Base-by-base conservation (phyloP, 2,797 vertebrate species). In the Gastrophryne carolinensis region DNA sequence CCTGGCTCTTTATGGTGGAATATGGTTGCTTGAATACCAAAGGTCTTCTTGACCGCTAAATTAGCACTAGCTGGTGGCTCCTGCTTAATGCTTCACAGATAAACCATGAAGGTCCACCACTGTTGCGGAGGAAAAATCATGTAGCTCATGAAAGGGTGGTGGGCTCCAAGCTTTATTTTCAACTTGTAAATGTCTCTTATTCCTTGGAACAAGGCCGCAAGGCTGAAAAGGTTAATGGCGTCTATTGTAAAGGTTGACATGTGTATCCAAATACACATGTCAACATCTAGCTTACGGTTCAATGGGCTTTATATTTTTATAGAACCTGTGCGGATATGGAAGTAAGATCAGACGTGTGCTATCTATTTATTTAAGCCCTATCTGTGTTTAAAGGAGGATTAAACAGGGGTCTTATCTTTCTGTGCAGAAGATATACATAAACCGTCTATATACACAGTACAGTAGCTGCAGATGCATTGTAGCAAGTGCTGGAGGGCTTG, bases 271-370 rank as follows among this genome's bases (percentile, higher is more conserved):
- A 29, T 27, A 72, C 58, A 44, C 47, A 64, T 56, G 61, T 73
- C 60, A 64, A 32, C 50, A 73, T 64, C 26, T 56, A 47, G 49
- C 32, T 54, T 54, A 65, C 4, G 12, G 15, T 26, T 34, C 30
- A 47, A 3, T 26, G 49, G 5, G 8, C 13, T 50, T 41, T 35
- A 21, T 41, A 49, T 49, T 34, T 52, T 37, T 26, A 39, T 24
- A 32, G 21, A 30, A 15, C 5, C 5, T 61, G 37, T 30, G 62
- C 1, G 30, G 63, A 50, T 61, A 68, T 50, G 21, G 23, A 61
- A 15, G 67, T 68, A 75, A 62, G 53, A 74, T 74, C 52, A 66
- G 54, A 68, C 32, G 73, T 75, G 73, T 75, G 73, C 64, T 69
- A 62, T 75, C 64, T 75, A 68, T 75, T 75, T 75, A 75, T 35